Base-by-base conservation (phyloP, 2,113 vertebrate genomes). In the Sylvicapra grimmia region DNA sequence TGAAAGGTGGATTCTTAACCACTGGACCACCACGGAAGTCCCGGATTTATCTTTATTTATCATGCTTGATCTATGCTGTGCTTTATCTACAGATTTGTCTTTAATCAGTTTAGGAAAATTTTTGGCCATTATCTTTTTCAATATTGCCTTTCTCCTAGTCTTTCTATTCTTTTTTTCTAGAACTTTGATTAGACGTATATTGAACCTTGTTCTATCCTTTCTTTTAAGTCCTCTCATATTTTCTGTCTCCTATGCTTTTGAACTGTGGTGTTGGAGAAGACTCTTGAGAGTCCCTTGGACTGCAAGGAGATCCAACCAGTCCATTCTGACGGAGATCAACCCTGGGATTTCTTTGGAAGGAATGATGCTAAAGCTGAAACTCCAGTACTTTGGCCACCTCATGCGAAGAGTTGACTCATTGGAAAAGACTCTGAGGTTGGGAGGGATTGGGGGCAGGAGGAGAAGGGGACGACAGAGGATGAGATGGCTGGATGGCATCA, bases 41-140 rank as follows among this genome's bases (percentile, higher is more conserved):
- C 19, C 0, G 4, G 19, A 72, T 72, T 72, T 72, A 12, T 72
- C 53, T 86, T 75, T 85, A 72, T 92, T 92, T 77, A 40, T 88
- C 12, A 4, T 92, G 36, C 54, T 92, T 89, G 53, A 54, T 65
- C 87, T 27, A 6, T 56, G 33, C 54, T 83, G 6, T 97, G 59
- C 3, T 83, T 96, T 90, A 13, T 65, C 40, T 90, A 77, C 75
- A 31, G 47, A 36, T 83, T 84, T 63, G 84, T 79, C 61, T 97
- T 97, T 61, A 84, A 51, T 96, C 25, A 33, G 51, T 80, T 94
- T 18, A 96, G 90, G 63, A 58, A 90, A 88, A 84, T 80, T 80
- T 31, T 93, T 87, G 58, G 44, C 1, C n/a, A 36, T 80, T 92
- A 40, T 79, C 53, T 86, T 87, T 93, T 84, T 88, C n/a, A 79